Evolutionary conservation across 2,113 vertebrate species (phyloP), one percentile per base, ranked within the genome.

Genomic region (Prionailurus viverrinus): DNA sequence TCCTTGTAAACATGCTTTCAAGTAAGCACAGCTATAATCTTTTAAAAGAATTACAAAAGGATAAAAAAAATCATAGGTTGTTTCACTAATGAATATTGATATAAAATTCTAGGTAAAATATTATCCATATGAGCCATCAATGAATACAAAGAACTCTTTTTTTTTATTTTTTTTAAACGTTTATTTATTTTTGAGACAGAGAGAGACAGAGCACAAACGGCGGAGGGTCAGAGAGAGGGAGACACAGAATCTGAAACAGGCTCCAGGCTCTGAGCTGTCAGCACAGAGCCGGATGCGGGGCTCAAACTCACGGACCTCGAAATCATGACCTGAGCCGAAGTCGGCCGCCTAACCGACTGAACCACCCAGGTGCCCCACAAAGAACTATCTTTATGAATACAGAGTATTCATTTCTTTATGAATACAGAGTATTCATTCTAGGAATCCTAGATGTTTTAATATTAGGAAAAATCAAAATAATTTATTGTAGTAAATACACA

Each of bases 271-370:
- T 45, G 45, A 45, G 45, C 7, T 45, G 45, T 45, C 45, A 45
- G 7, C 45, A 45, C 45, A 45, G 45, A 45, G 45, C 45, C 45
- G 0, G 7, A 45, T 0, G 0, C 0, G 8, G 45, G 45, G 45
- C 45, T 45, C 8, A 0, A 45, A 45, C 45, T 45, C 45, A 45
- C 45, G 45, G 45, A 45, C 45, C 0, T 0, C 45, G 45, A 45
- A 1, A 45, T 45, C 45, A 9, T 9, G 7, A 45, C 45, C 45
- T 45, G 45, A 45, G 45, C 45, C 45, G 45, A 45, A 45, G 45
- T 45, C 7, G 45, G 45, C 45, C 45, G 45, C 45, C 9, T 45
- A 45, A 45, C 8, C 7, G 8, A 45, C 45, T 45, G 45, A 45
- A 8, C 45, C 45, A 45, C 1, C 45, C 45, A 45, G 45, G 45